These are phyloP conservation scores for Cyrtonyx montezumae DNA, from an alignment of 2,113 vertebrate genomes.

Conservation along the genomic window DNA sequence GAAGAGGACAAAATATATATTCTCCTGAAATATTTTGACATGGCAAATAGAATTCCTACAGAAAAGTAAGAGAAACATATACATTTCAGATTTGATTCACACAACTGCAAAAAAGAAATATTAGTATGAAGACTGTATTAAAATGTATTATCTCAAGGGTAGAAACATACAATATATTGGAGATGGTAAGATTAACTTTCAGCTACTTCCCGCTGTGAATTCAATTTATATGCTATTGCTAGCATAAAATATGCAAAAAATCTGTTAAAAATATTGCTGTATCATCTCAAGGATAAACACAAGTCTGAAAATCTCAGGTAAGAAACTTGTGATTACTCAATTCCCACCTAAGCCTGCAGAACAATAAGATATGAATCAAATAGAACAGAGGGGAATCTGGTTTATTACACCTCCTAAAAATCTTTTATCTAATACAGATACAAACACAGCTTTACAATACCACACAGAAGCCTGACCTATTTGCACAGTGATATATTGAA, in stretches of 20 bases:
- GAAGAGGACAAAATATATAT: background rate
- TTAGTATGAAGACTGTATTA: background rate
- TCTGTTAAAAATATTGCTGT: background rate
- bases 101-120: background rate
- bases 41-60: background rate
- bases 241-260: conserved; percentile 27
- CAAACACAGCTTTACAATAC: background rate
- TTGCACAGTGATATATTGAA: background rate
- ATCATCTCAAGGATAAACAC: conserved; percentile 29
- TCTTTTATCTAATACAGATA: background rate
- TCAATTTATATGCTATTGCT: conserved; percentile 25
- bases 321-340: background rate
- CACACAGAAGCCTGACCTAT: background rate
- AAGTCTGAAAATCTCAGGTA: conserved; percentile 31
- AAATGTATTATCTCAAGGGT: conserved; percentile 12
- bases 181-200: conserved; percentile 4
- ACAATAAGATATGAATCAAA: conserved; percentile 3
- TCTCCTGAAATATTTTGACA: background rate
- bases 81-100: conserved; percentile 30
- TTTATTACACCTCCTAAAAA: conserved; percentile 11
- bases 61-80: background rate
- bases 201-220: conserved; percentile 6
- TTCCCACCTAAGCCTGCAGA: background rate
- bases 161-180: background rate
- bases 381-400: background rate